Conservation (phyloP, 2,888 invertebrate genomes). For the Cheilosia urbana region DNA sequence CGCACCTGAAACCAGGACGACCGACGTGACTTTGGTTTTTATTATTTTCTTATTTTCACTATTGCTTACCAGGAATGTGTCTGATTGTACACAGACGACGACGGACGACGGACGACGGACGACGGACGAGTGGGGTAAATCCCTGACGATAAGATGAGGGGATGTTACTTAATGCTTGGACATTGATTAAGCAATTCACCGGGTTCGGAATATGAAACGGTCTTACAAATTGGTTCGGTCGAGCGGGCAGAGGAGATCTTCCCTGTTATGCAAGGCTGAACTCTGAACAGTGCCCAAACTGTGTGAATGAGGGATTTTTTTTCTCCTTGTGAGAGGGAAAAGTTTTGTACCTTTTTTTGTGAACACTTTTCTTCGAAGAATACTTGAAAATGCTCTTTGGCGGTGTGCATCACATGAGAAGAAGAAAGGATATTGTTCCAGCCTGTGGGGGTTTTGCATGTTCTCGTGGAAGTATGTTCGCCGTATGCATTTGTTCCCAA, state of each 20-base stretch:
- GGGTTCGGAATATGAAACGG: constrained; percentile 60
- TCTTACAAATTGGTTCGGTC: constrained; percentile 59
- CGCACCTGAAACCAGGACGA: constrained; percentile 67
- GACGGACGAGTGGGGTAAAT: constrained; percentile 21
- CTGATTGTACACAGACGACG: constrained; percentile 40
- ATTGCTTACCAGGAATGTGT: constrained; percentile 58
- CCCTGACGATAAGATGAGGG: constrained; percentile 39
- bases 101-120: background rate
- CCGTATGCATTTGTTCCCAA: constrained; percentile 44
- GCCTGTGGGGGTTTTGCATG: constrained; percentile 60
- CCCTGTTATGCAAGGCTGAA: constrained; percentile 22
- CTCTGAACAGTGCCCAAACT: constrained; percentile 39
- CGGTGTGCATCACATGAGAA: constrained; percentile 10
- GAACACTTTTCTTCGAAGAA: constrained; percentile 1
- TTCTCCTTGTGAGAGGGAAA: constrained; percentile 15
- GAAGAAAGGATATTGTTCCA: constrained; percentile 14
- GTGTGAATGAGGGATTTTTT: background rate
- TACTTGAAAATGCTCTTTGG: constrained; percentile 57
- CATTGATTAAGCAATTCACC: constrained; percentile 74
- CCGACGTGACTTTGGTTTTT: constrained; percentile 75
- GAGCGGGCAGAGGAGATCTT: constrained; percentile 4
- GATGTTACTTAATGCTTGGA: constrained; percentile 71
- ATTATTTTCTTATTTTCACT: constrained; percentile 68
- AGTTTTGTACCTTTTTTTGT: background rate
- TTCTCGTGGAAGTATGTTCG: constrained; percentile 34